These are phyloP conservation scores for Stegophylla sp. DNA, from an alignment of 2,888 invertebrate species.

Conservation along the genomic window DNA sequence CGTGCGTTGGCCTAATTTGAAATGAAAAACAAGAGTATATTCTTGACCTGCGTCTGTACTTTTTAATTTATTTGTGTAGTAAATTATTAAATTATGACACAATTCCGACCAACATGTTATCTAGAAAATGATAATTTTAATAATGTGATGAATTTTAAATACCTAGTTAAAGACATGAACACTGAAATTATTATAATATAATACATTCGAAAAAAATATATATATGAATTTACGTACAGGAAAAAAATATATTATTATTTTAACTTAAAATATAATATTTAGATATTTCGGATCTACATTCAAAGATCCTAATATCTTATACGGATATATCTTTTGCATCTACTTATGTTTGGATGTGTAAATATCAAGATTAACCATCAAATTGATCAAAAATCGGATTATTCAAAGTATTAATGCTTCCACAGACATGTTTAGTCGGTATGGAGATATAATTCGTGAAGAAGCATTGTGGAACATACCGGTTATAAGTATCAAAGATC, in stretches of 20 bases:
- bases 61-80: too few relatives aligned
- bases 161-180: too few relatives aligned
- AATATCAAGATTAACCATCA: background rate
- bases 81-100: too few relatives aligned
- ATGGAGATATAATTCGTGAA: conserved; percentile 80
- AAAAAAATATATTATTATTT: background rate
- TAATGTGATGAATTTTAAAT: too few relatives aligned
- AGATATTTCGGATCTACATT: conserved; percentile 1
- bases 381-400: background rate
- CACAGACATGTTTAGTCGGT: conserved; percentile 74
- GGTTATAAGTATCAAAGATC: conserved; percentile 76
- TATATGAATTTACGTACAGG: background rate
- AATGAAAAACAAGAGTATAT: too few relatives aligned
- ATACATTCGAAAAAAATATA: background rate
- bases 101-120: too few relatives aligned
- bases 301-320: background rate
- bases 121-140: too few relatives aligned
- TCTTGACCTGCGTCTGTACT: too few relatives aligned
- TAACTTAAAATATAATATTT: conserved; percentile 1
- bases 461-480: conserved; percentile 77
- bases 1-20: too few relatives aligned
- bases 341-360: background rate
- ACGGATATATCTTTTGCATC: background rate
- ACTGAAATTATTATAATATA: too few relatives aligned
- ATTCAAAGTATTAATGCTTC: conserved; percentile 3